Evolutionary conservation across 2,797 vertebrate species (phyloP).

Genomic region (Acanthopagrus latus): DNA sequence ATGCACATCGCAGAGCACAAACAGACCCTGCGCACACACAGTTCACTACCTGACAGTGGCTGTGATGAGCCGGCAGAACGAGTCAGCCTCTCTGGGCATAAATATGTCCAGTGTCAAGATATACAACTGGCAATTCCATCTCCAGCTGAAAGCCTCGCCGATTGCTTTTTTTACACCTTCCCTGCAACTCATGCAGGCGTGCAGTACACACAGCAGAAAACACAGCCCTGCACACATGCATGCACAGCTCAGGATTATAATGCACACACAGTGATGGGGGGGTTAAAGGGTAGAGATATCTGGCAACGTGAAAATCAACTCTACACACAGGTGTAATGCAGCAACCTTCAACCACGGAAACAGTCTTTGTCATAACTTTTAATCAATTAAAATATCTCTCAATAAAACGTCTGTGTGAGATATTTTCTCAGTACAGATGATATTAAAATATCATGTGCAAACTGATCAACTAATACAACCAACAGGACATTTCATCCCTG

Average conservation of each 20-base stretch:
- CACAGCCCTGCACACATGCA: conserved; percentile 17
- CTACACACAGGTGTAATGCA: conserved; percentile 61
- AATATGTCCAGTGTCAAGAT: conserved; percentile 78
- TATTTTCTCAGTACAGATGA: not conserved
- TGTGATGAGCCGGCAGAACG: conserved; percentile 80
- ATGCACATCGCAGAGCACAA: not conserved
- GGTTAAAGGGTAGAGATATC: conserved; percentile 60
- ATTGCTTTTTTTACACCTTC: conserved; percentile 66
- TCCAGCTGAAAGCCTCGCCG: conserved; percentile 64
- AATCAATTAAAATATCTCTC: not conserved
- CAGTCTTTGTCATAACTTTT: not conserved
- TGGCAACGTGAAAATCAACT: conserved; percentile 56
- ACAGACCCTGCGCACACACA: conserved; percentile 24
- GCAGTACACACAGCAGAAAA: conserved; percentile 36
- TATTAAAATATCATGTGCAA: not conserved
- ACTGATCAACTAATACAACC: not conserved
- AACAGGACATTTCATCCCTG: not conserved
- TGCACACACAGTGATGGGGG: not conserved
- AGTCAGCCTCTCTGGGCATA: conserved; percentile 68
- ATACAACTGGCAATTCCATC: conserved; percentile 74
- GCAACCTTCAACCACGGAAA: not conserved
- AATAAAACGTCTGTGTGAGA: not conserved
- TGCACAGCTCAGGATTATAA: conserved; percentile 1
- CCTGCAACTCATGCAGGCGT: conserved; percentile 48
- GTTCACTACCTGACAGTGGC: conserved; percentile 36